phyloP scores from a whole-genome alignment of 2,888 invertebrate species.

The Muschampia plurimacula region DNA sequence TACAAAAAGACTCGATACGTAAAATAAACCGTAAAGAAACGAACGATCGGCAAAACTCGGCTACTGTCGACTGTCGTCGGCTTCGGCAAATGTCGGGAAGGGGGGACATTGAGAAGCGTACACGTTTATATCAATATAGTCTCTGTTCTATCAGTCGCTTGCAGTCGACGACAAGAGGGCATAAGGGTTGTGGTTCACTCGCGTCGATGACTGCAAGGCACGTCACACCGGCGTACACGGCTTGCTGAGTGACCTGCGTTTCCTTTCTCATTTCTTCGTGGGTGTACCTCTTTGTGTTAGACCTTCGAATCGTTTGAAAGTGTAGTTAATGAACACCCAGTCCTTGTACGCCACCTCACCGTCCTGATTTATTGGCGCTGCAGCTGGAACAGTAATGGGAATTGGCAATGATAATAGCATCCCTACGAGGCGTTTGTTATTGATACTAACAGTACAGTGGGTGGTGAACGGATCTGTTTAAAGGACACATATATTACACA shows the following conservation, averaged over 20 bases:
- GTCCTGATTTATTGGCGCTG: slow-evolving; percentile 95
- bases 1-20: neutral
- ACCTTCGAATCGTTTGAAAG: slow-evolving; percentile 99
- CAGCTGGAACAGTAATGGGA: slow-evolving; percentile 81
- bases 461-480: neutral
- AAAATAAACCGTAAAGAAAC: slow-evolving; percentile 16
- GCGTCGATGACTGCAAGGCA: slow-evolving; percentile 22
- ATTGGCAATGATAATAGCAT: slow-evolving; percentile 36
- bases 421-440: neutral
- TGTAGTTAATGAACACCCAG: slow-evolving; percentile 99
- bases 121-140: slow-evolving; percentile 19
- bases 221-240: slow-evolving; percentile 40
- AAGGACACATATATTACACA: no score
- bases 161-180: slow-evolving; percentile 7
- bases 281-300: slow-evolving; percentile 95
- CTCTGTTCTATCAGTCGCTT: slow-evolving; percentile 16
- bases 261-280: slow-evolving; percentile 88
- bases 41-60: slow-evolving; percentile 31
- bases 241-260: slow-evolving; percentile 33
- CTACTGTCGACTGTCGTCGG: slow-evolving; percentile 27
- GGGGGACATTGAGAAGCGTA: slow-evolving; percentile 7
- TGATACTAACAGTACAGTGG: no score
- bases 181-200: neutral
- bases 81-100: slow-evolving; percentile 27
- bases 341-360: slow-evolving; percentile 97